Evolutionary conservation across 1,140 invertebrate species (phyloP), one percentile per base, ranked within the genome.

Genomic region (Antheraea mylitta): DNA sequence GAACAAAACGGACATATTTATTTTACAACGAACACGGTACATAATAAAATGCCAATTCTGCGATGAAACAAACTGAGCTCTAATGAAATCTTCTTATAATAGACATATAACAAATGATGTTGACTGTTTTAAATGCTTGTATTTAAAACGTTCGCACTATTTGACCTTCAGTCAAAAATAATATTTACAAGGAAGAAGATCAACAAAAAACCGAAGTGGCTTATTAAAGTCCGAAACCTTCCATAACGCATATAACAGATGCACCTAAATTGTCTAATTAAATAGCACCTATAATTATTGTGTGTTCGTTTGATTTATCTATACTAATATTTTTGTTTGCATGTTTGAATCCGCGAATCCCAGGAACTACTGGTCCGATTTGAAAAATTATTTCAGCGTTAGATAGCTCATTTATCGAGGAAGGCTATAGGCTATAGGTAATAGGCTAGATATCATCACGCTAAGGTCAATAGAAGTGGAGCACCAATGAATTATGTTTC

Each of bases 131-230:
- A 71, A 64, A 69, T 72, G 64, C 68, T 72, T 72, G 70, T 75
- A 75, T 78, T 71, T 78, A 80, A 80, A 74, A 75, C 70, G 42
- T 59, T 58, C 61, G 69, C 67, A 66, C 69, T 5, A n/a, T 61
- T 8, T 75, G 75, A 75, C 78, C 78, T 78, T 80, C 76, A 72
- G 59, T 53, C 64, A 69, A 68, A 68, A 62, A 66, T 48, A 75
- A 74, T 70, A 69, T 72, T 71, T 70, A 72, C 67, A 69, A 77
- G 59, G 71, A 77, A 70, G 74, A 70, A 70, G 68, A 62, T 19
- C 66, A 61, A 77, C 73, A 77, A 77, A 77, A 74, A 75, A 68
- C 22, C 60, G 58, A 66, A 74, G 71, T 70, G 68, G 38, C 58
- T 68, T 70, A 64, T 62, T 66, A 63, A 64, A 66, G n/a, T 71